A percentile compares a stretch with the other conserved stretches of the same genome.
These are phyloP conservation scores for Limnodromus scolopaceus DNA, from an alignment of 2,797 vertebrate species.

Conservation along the genomic window DNA sequence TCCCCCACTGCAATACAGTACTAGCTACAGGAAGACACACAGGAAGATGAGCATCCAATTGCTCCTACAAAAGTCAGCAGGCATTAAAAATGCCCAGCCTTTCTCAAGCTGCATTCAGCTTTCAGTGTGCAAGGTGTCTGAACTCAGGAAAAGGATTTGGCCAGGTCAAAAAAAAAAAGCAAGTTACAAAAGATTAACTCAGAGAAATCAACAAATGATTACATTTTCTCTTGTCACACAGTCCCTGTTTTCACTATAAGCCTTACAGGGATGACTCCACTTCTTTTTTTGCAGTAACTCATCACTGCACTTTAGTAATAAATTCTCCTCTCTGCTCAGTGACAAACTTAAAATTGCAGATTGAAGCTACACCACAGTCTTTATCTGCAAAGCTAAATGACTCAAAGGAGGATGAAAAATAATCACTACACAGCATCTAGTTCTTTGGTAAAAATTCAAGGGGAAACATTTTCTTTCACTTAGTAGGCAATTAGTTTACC, in stretches of 20 bases:
- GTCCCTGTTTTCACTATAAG: not conserved
- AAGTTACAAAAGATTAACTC: not conserved
- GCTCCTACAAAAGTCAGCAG: not conserved
- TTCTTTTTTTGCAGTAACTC: not conserved
- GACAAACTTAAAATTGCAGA: constrained; percentile 4
- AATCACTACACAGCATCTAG: not conserved
- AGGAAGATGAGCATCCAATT: not conserved
- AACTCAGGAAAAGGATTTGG: not conserved
- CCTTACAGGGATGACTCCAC: not conserved
- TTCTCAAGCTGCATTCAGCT: not conserved
- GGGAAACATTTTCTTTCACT: not conserved
- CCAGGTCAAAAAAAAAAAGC: not conserved
- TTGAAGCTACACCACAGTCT: not conserved
- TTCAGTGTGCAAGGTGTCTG: not conserved
- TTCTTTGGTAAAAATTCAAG: not conserved
- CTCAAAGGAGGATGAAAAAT: constrained; percentile 4
- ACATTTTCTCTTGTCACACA: not conserved
- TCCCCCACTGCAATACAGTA: not conserved
- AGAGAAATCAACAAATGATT: constrained; percentile 1
- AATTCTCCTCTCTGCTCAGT: not conserved
- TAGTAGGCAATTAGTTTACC: not conserved
- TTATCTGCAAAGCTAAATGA: not conserved
- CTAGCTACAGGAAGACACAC: not conserved
- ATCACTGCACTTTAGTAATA: not conserved
- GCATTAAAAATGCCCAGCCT: not conserved